Evolutionary conservation across 53 echinoderm and acorn worm genomes (phyloP), one percentile per base, ranked within the genome.

Genomic region (Temnopleurus reevesii): DNA sequence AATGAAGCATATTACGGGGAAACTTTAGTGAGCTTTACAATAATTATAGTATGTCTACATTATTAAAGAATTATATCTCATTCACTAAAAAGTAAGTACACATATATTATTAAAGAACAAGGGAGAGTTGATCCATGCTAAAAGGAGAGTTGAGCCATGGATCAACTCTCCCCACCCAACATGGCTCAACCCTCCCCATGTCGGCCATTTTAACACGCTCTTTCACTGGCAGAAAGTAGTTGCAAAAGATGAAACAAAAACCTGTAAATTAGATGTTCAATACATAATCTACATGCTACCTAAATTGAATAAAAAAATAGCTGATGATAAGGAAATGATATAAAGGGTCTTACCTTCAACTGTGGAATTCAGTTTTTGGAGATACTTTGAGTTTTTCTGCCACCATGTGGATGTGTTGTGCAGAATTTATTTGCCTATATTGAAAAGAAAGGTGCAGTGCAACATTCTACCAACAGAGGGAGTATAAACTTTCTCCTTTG

Each of bases 141-240:
- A 57, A 33, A 53, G 53, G 5, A 53, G 53, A 53, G 47, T 88
- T 88, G 71, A 88, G 66, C 66, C 66, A 91, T 90, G 83, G 91
- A 47, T 91, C 91, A 64, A 91, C 56, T 77, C 91, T 91, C 88
- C 91, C 57, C 46, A 92, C 82, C 55, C 17, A 89, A n/a, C 38
- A 8, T 82, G 92, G 83, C 89, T 92, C 83, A 92, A 92, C 92
- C 89, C 92, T 92, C 92, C 90, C 76, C 53, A 89, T 18, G 60
- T 83, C 55, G 30, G 34, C 89, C 89, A 89, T 89, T 83, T 89
- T 89, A 33, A 92, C 81, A 89, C 31, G 64, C 71, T 54, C 64
- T 56, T 45, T 64, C 28, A 92, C 46, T 89, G 49, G 26, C 65
- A n/a, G 64, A 53, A 53, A 53, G 53, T 53, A 53, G 53, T 53